These are phyloP conservation scores for Scartelaos histophorus DNA, from an alignment of 2,113 vertebrate species.

Conservation along the genomic window DNA sequence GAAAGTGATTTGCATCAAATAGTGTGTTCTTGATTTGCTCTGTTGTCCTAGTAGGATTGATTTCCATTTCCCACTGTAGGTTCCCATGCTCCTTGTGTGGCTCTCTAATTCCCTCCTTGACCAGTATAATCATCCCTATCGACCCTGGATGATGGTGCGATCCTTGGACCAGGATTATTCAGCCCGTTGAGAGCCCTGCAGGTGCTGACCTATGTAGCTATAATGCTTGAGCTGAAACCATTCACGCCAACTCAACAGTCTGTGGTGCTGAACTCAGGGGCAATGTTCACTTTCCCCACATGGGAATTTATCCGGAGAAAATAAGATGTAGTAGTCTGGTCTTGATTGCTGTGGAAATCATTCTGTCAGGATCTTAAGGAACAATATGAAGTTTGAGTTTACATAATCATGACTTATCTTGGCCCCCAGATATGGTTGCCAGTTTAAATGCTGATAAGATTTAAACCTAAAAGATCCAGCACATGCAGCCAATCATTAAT, in stretches of 20 bases:
- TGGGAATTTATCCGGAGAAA: conserved; percentile 16
- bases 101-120: conserved; percentile 13
- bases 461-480: no score
- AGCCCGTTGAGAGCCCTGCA: conserved; percentile 38
- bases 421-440: no score
- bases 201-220: conserved; percentile 54
- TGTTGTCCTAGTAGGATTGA: conserved; percentile 20
- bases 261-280: conserved; percentile 46
- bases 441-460: no score
- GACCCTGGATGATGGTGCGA: conserved; percentile 26
- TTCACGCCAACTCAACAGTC: conserved; percentile 28
- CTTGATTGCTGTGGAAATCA: conserved; percentile 2
- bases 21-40: conserved; percentile 9
- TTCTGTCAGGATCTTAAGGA: not conserved
- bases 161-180: conserved; percentile 32
- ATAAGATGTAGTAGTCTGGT: conserved; percentile 14
- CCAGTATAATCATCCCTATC: conserved; percentile 32
- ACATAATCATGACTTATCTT: no score
- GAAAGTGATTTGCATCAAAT: conserved; percentile 33
- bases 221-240: conserved; percentile 31
- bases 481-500: no score
- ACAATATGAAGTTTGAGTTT: no score
- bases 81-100: conserved; percentile 57
- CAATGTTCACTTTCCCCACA: conserved; percentile 23
- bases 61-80: conserved; percentile 12